Base-by-base conservation (phyloP, 2,113 vertebrate species). In the Panthera uncia region DNA sequence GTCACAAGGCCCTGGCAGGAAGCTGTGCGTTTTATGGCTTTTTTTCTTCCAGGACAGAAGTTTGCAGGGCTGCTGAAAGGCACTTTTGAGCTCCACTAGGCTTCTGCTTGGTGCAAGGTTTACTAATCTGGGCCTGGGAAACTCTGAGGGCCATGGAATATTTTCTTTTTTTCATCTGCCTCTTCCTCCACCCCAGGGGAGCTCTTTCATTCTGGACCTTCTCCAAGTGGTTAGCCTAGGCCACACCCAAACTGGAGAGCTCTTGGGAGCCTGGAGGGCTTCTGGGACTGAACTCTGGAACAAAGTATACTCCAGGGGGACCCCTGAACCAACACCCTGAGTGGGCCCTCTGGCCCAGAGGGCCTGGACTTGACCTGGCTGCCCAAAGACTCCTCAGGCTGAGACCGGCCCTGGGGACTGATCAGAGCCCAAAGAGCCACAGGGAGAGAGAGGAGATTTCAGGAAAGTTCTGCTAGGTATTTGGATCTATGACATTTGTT, bases 31-130 rank as follows among this genome's bases (percentile, higher is more conserved):
- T 96, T 96, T 81, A 66, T 57, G 63, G 10, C 27, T 61, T 89
- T 90, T 90, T 94, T 66, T 45, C 23, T 91, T 86, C 25, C 73
- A 52, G 65, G 57, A 90, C 82, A 79, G 80, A 96, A 90, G 7
- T 92, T 92, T 84, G 9, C 71, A 61, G 14, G 27, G 78, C 11
- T 19, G 11, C 7, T 66, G 36, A 68, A 80, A 65, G 50, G 25
- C 18, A 82, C 18, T 52, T 96, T 68, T n/a, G 82, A 96, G 68
- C 45, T 90, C 52, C 19, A n/a, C 84, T 78, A 65, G 48, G 31
- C 14, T 57, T 29, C 21, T 87, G 50, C 38, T 81, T 66, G 14
- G 27, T 78, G 45, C 36, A 74, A 94, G 80, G 68, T 57, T 74
- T 74, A 45, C 25, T 48, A 92, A 15, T 14, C 19, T 68, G 38